Conservation (phyloP, 2,113 vertebrate species). For the Sceloporus tristichus region DNA sequence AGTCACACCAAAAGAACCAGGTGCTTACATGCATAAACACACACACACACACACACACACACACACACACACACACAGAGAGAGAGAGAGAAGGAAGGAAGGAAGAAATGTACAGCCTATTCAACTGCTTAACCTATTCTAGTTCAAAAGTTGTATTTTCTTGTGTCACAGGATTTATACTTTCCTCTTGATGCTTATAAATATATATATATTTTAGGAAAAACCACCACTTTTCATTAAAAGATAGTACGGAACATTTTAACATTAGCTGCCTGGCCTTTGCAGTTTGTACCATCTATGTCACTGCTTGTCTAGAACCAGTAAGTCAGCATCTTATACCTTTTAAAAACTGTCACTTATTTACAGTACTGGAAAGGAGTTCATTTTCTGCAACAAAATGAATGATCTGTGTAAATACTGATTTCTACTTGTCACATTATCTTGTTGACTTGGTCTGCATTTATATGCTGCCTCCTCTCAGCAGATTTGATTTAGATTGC, state of each 20-base stretch:
- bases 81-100: no score
- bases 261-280: background rate
- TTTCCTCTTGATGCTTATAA: background rate
- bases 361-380: background rate
- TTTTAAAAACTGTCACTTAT: background rate
- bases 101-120: background rate
- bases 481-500: slow-evolving; percentile 36
- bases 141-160: background rate
- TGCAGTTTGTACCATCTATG: background rate
- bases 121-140: background rate
- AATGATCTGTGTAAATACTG: slow-evolving; percentile 45
- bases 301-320: background rate
- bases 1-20: background rate
- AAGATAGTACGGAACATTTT: background rate
- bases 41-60: background rate
- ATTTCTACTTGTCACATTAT: slow-evolving; percentile 35
- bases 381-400: slow-evolving; percentile 30
- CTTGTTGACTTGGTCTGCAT: slow-evolving; percentile 31
- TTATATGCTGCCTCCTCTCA: slow-evolving; percentile 19
- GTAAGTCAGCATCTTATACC: background rate
- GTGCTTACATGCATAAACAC: background rate
- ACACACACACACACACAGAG: background rate
- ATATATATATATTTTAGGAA: background rate
- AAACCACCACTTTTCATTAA: background rate
- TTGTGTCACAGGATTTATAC: background rate